A percentile compares a stretch with the other conserved stretches of the same genome.
Conservation (phyloP, 2,888 invertebrate species). For the Flabesymbios commensalis region DNA sequence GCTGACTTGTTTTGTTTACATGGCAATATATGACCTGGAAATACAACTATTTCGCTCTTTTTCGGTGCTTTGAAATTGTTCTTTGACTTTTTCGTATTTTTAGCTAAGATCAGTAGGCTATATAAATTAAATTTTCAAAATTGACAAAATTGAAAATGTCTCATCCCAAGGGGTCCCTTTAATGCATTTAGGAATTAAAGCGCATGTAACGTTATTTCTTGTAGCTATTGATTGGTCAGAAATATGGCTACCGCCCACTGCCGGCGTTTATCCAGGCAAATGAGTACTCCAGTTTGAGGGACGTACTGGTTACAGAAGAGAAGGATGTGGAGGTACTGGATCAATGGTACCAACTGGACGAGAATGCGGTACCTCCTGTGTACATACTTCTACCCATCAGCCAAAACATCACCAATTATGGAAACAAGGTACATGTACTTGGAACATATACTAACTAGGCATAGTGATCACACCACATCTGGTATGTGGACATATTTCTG, state of each 20-base stretch:
- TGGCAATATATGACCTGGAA: too few species aligned
- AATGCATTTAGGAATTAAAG: too few species aligned
- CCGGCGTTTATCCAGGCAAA: conserved; percentile 42
- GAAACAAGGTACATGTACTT: conserved; percentile 23
- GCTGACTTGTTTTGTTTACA: too few species aligned
- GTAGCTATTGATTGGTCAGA: conserved; percentile 55
- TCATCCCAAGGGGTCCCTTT: too few species aligned
- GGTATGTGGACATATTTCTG: too few species aligned
- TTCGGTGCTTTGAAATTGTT: too few species aligned
- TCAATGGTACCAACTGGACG: conserved; percentile 46
- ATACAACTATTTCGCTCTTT: too few species aligned
- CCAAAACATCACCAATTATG: conserved; percentile 28
- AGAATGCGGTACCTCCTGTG: conserved; percentile 45
- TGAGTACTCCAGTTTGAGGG: conserved; percentile 43
- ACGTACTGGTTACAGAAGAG: conserved; percentile 33
- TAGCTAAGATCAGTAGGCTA: too few species aligned
- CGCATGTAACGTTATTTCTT: too few species aligned
- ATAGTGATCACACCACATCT: not conserved
- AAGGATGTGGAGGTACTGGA: conserved; percentile 41
- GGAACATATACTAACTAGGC: conserved; percentile 1
- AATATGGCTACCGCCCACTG: conserved; percentile 48
- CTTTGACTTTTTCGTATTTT: too few species aligned
- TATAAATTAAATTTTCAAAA: too few species aligned
- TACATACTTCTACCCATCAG: conserved; percentile 45
- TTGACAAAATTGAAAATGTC: too few species aligned